These are phyloP conservation scores for Cheilosia vulpina DNA, from an alignment of 2,888 invertebrate species.

Conservation along the genomic window DNA sequence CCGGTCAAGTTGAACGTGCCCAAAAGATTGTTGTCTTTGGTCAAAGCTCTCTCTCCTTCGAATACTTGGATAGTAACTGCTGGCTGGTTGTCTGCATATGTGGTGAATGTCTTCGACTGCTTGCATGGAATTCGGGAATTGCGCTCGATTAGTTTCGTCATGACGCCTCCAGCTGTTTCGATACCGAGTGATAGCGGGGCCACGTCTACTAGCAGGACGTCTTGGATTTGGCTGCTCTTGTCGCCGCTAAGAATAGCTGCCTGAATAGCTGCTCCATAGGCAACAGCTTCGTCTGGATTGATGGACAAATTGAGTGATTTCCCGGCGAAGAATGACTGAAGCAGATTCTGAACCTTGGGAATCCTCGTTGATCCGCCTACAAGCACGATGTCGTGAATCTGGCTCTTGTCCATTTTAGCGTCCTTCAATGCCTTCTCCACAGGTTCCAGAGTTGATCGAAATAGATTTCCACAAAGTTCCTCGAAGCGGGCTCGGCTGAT, in stretches of 20 bases:
- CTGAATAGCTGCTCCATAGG: conserved; percentile 91
- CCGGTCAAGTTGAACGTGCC: conserved; percentile 98
- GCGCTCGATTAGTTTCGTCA: conserved; percentile 90
- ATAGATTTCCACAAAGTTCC: conserved; percentile 89
- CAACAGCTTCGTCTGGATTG: conserved; percentile 92
- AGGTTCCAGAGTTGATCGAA: conserved; percentile 89
- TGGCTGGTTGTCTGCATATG: conserved; percentile 92
- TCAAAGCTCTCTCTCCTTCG: conserved; percentile 94
- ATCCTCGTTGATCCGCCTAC: conserved; percentile 93
- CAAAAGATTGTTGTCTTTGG: conserved; percentile 95
- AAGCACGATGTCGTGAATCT: conserved; percentile 91
- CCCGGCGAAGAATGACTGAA: conserved; percentile 90
- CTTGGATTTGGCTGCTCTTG: conserved; percentile 89
- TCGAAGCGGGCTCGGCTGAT: conserved; percentile 91
- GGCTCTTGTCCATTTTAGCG: conserved; percentile 90
- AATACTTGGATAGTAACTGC: conserved; percentile 90
- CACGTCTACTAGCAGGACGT: conserved; percentile 88
- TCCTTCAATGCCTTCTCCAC: conserved; percentile 91
- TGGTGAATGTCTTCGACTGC: conserved; percentile 90
- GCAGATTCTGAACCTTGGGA: conserved; percentile 90
- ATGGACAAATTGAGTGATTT: conserved; percentile 90
- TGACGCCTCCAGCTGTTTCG: conserved; percentile 92
- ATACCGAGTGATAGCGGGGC: conserved; percentile 89
- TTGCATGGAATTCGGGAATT: conserved; percentile 90
- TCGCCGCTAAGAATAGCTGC: conserved; percentile 89